These are phyloP conservation scores for Fopius arisanus DNA, from an alignment of 1,140 invertebrate species.

Conservation along the genomic window DNA sequence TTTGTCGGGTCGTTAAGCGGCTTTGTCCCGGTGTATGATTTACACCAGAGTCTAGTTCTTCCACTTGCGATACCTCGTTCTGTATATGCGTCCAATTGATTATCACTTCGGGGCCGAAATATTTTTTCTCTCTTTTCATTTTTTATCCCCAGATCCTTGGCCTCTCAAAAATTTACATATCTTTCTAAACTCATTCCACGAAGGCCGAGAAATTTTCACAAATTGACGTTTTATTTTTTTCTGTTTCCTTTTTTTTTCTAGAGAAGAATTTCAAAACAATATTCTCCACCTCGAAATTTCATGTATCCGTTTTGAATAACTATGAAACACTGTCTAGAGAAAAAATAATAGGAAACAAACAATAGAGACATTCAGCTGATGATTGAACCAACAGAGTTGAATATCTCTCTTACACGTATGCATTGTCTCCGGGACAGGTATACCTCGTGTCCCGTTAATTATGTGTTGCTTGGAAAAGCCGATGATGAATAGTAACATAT, in stretches of 20 bases:
- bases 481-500: constrained; percentile 13
- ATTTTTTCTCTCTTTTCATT: background rate
- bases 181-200: background rate
- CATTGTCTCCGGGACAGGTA: constrained; percentile 8
- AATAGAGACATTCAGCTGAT: background rate
- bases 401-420: background rate
- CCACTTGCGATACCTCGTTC: constrained; percentile 34
- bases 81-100: constrained; percentile 55
- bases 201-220: background rate
- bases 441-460: constrained; percentile 3
- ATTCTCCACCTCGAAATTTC: too few relatives aligned
- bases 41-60: constrained; percentile 54
- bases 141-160: background rate
- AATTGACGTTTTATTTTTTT: background rate
- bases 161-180: constrained; percentile 21
- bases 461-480: constrained; percentile 11
- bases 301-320: too few relatives aligned
- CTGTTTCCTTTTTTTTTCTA: too few relatives aligned
- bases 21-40: constrained; percentile 60
- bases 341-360: background rate
- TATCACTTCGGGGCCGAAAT: constrained; percentile 35
- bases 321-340: too few relatives aligned
- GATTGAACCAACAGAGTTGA: background rate
- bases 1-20: constrained; percentile 64
- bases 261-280: too few relatives aligned